Evolutionary conservation across 1,140 invertebrate genomes (phyloP), one percentile per base, ranked within the genome.

Genomic region (Coelopa frigida): DNA sequence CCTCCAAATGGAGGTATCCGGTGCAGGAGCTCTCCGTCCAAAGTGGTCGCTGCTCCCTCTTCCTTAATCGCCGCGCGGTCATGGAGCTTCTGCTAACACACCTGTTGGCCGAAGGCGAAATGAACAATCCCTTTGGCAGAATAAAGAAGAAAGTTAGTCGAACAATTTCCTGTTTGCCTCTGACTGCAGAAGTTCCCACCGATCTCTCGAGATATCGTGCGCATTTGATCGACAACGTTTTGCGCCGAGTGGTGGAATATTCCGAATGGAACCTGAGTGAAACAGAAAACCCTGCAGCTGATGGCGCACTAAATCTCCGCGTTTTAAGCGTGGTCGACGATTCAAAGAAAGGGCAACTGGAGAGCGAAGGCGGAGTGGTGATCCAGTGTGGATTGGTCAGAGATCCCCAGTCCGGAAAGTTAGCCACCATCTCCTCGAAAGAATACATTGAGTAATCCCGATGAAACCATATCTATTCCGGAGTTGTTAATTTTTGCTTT

Each of bases 401-500:
- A 59, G 23, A 29, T 57, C 29, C 46, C 18, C 3, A 70, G 61
- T 59, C 51, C 56, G 8, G 22, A 48, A 15, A 52, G 59, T 36
- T 29, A 66, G 2, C 42, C 21, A 22, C 23, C 8, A 33, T 46
- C 8, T 14, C 31, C 21, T 31, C 42, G 2, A 20, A 37, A 11
- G 46, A 51, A 37, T 51, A 48, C 23, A 42, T 53, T 8, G 38
- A 42, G 48, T 53, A 48, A 46, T 12, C 22, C n/a, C 24, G 2
- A 24, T 15, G 24, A 1, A 23, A 26, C 15, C 11, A 15, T 15
- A 40, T 22, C 1, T 6, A 4, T 22, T 4, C 21, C 4, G 14
- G 12, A 42, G 21, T 37, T 24, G 20, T 27, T 12, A 39, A 20
- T 23, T 20, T 24, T 21, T 5, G 3, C 7, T 42, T 33, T 11